Evolutionary conservation across 2,888 invertebrate species (phyloP), one percentile per base, ranked within the genome.

Genomic region (Galerucella pusilla): DNA sequence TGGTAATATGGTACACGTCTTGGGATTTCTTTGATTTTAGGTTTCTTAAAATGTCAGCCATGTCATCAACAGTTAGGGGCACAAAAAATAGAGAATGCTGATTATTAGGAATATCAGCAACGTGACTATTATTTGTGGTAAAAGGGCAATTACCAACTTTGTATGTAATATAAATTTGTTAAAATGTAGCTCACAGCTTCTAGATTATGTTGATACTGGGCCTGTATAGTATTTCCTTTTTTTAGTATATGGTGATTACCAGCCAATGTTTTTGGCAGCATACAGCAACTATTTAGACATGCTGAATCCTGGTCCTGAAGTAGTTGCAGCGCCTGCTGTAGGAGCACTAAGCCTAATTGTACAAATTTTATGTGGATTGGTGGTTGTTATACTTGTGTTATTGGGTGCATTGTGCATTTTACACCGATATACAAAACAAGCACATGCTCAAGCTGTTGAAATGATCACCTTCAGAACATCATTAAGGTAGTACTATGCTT

Each of bases 221-320:
- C 35, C 35, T 35, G 35, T 64, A 60, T 65, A 68, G 54, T 70
- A 68, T 68, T 46, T 52, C 45, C 25, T 54, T 68, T 73, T 74
- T 86, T 65, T 82, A 91, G 91, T 91, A 61, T 88, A 88, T 80
- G 90, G 90, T 28, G 86, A 73, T 20, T 70, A 75, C 2, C 79
- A 87, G 20, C 86, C 87, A 61, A 85, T 89, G 68, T 85, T 89
- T 80, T 84, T 93, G 77, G 89, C 92, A 1, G 90, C 93, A 6
- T 96, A 93, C 84, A 96, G 95, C 83, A 91, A 91, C 75, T 96
- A 94, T 85, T 91, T 96, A 79, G 91, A 91, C 80, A 90, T 92
- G 65, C 89, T 95, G 80, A 92, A 91, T 84, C 94, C 94, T 0
- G 94, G 94, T n/a, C 90, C 93, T 4, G 87, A 87, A 83, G 85